Conservation (phyloP, 2,888 invertebrate genomes). For the Pyrochroa serraticornis region DNA sequence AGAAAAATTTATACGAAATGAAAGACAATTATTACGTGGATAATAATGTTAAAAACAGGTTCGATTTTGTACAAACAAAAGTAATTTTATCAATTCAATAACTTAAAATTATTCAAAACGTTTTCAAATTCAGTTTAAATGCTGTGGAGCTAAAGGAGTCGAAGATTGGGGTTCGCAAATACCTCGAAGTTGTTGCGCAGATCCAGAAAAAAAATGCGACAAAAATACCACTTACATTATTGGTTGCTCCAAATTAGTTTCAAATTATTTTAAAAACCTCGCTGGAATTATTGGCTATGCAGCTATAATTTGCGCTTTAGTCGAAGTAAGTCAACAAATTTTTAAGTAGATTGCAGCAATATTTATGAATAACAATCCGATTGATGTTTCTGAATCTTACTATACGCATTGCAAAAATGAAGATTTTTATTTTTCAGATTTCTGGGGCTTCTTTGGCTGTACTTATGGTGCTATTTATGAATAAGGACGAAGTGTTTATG, state of each 20-base stretch:
- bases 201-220: constrained; percentile 4
- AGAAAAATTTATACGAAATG: constrained; percentile 58
- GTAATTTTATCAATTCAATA: constrained; percentile 49
- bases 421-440: too few species aligned
- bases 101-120: background rate
- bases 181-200: constrained; percentile 1
- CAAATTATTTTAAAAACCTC: constrained; percentile 27
- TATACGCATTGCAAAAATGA: too few species aligned
- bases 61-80: constrained; percentile 67
- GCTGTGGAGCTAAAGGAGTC: constrained; percentile 30
- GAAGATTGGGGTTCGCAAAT: constrained; percentile 9
- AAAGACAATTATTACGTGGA: constrained; percentile 28
- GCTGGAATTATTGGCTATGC: constrained; percentile 32
- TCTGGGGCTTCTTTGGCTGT: too few species aligned
- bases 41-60: constrained; percentile 56
- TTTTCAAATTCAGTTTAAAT: constrained; percentile 31
- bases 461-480: too few species aligned
- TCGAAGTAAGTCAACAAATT: constrained; percentile 26
- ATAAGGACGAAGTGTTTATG: too few species aligned
- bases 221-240: background rate
- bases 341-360: background rate
- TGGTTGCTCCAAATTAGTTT: constrained; percentile 26
- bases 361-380: background rate
- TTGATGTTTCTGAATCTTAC: too few species aligned
- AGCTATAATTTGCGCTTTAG: constrained; percentile 29